Conservation (phyloP, 2,888 invertebrate genomes). For the Amphipyra berbera region DNA sequence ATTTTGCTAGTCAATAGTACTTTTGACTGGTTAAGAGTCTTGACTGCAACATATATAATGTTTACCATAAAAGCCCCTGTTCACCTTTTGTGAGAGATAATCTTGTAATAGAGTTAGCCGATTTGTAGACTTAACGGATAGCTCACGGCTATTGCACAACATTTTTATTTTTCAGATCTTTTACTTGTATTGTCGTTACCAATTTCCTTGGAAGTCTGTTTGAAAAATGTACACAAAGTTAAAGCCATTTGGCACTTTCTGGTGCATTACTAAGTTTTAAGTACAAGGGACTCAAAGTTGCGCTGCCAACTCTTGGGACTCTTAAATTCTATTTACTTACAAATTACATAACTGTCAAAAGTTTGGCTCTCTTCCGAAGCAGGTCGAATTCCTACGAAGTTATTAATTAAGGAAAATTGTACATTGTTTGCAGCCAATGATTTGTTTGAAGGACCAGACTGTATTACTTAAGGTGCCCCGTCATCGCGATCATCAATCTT, state of each 20-base stretch:
- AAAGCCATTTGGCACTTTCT: constrained; percentile 10
- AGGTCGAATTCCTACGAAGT: constrained; percentile 12
- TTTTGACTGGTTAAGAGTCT: no score
- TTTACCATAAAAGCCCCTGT: constrained; percentile 33
- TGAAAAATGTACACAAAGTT: constrained; percentile 4
- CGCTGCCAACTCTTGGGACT: constrained; percentile 11
- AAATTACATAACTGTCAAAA: constrained; percentile 37
- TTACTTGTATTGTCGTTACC: constrained; percentile 1
- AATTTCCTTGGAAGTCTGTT: neutral
- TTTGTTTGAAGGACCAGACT: constrained; percentile 1
- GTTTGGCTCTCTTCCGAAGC: constrained; percentile 16
- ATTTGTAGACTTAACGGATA: neutral
- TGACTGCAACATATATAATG: no score
- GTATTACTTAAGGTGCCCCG: constrained; percentile 12
- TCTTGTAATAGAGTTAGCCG: constrained; percentile 8
- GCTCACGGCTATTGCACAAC: constrained; percentile 1
- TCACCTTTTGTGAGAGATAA: constrained; percentile 22
- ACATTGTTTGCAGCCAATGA: constrained; percentile 3
- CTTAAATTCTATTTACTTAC: constrained; percentile 30
- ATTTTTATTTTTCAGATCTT: constrained; percentile 1
- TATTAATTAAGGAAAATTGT: constrained; percentile 25
- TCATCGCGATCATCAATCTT: constrained; percentile 35
- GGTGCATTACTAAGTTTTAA: constrained; percentile 27
- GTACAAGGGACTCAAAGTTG: constrained; percentile 17
- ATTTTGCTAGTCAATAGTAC: no score